A percentile compares a stretch with the other conserved stretches of the same genome.
These are phyloP conservation scores for Styela clava DNA, from an alignment of 23 tunicate genomes.

Conservation along the genomic window DNA sequence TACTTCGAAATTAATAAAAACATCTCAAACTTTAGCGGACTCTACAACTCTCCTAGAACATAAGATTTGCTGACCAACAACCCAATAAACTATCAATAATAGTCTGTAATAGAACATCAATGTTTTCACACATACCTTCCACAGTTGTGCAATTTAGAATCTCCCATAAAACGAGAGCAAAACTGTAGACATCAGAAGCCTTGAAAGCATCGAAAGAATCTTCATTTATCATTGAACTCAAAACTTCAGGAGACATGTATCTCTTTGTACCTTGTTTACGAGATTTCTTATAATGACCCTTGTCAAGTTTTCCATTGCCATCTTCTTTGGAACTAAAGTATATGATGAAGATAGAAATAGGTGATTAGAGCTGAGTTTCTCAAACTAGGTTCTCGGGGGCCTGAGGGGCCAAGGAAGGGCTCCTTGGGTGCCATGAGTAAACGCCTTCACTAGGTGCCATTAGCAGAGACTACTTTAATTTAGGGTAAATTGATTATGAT, in stretches of 20 bases:
- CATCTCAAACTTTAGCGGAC: no score
- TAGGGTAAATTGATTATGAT: no score
- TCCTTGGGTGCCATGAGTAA: no score
- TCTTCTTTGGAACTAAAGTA: conserved; percentile 4
- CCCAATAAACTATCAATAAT: neutral
- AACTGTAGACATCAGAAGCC: conserved; percentile 84
- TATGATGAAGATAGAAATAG: neutral
- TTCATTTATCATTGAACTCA: conserved; percentile 48
- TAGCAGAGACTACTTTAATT: no score
- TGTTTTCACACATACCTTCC: conserved; percentile 43
- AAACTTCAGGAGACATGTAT: conserved; percentile 98
- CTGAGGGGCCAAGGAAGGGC: no score
- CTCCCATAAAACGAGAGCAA: conserved; percentile 98
- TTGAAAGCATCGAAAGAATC: conserved; percentile 85
- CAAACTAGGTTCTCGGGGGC: neutral
- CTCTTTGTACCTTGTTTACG: conserved; percentile 81
- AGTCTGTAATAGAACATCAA: neutral
- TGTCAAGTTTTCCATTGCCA: conserved; percentile 48
- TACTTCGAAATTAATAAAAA: no score
- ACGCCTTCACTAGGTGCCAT: no score
- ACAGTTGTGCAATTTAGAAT: conserved; percentile 60
- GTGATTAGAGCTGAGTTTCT: neutral
- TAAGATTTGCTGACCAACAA: no score
- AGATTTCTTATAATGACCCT: conserved; percentile 52
- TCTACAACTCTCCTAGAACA: no score